Percentiles rank a stretch among this genome's conserved stretches.
These are phyloP conservation scores for Polyommatus icarus DNA, from an alignment of 2,888 invertebrate genomes.

Conservation along the genomic window DNA sequence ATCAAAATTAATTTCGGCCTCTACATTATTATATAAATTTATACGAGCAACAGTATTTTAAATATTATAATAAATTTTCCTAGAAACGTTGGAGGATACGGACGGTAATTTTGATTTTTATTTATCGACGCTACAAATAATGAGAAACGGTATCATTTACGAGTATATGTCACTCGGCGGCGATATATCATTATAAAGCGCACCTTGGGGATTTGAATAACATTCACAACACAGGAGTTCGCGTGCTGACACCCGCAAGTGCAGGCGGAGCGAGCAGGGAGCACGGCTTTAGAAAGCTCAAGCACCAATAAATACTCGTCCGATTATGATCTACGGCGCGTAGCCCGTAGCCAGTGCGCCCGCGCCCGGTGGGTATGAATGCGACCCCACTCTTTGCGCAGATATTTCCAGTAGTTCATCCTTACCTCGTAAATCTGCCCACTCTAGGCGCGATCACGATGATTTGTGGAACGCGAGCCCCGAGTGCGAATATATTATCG, in stretches of 20 bases:
- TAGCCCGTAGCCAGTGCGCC: conserved; percentile 69
- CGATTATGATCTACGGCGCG: conserved; percentile 79
- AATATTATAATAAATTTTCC: background rate
- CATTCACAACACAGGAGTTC: conserved; percentile 48
- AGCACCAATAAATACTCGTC: conserved; percentile 75
- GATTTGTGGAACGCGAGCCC: conserved; percentile 43
- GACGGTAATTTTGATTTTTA: conserved; percentile 16
- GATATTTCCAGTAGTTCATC: conserved; percentile 49
- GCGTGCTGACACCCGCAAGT: conserved; percentile 66
- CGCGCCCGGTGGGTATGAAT: conserved; percentile 47
- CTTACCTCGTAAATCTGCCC: conserved; percentile 48
- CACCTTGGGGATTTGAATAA: conserved; percentile 29
- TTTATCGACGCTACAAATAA: conserved; percentile 28
- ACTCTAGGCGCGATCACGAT: conserved; percentile 46
- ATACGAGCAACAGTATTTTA: background rate
- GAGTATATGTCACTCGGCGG: conserved; percentile 11
- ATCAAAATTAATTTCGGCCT: background rate
- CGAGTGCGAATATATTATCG: conserved; percentile 24
- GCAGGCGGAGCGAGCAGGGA: conserved; percentile 51
- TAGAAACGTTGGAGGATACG: background rate
- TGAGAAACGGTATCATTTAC: conserved; percentile 26
- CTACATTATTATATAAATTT: background rate
- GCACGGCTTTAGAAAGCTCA: conserved; percentile 68
- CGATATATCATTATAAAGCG: conserved; percentile 28
- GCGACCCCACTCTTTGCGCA: conserved; percentile 46